These are phyloP conservation scores for Typhlomys cinereus DNA, from an alignment of 2,113 vertebrate species.

Conservation along the genomic window DNA sequence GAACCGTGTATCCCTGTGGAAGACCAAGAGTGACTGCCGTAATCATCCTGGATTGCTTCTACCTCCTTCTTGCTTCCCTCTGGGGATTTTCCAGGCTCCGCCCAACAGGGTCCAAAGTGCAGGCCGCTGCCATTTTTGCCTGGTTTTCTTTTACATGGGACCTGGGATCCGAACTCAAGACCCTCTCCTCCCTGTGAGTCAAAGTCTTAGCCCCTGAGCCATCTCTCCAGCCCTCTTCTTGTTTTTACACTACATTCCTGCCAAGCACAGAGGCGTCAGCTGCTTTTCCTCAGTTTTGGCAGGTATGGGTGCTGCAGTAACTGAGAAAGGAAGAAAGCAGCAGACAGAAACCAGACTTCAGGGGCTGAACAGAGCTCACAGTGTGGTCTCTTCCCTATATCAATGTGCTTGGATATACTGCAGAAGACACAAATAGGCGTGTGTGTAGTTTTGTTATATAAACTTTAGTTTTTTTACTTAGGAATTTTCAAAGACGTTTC, in stretches of 20 bases:
- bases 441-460: not conserved
- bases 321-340: not conserved
- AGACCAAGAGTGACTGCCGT: no score
- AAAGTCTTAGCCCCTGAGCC: no score
- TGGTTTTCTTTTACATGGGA: no score
- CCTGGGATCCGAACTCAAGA: no score
- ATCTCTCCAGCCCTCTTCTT: no score
- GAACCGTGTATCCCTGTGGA: no score
- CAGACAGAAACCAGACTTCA: not conserved
- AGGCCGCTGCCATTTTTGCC: no score
- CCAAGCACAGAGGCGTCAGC: not conserved
- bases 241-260: not conserved
- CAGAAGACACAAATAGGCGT: not conserved
- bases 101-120: no score
- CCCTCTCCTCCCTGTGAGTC: no score
- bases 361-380: not conserved
- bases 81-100: no score
- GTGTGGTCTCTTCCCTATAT: not conserved
- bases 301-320: not conserved
- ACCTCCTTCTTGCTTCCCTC: no score
- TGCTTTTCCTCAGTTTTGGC: not conserved
- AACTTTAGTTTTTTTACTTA: not conserved
- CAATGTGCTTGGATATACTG: not conserved
- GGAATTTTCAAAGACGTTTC: slow-evolving; percentile 9
- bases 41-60: no score